Base-by-base conservation (phyloP, 2,888 invertebrate genomes). In the Tetheella fluctuosa region DNA sequence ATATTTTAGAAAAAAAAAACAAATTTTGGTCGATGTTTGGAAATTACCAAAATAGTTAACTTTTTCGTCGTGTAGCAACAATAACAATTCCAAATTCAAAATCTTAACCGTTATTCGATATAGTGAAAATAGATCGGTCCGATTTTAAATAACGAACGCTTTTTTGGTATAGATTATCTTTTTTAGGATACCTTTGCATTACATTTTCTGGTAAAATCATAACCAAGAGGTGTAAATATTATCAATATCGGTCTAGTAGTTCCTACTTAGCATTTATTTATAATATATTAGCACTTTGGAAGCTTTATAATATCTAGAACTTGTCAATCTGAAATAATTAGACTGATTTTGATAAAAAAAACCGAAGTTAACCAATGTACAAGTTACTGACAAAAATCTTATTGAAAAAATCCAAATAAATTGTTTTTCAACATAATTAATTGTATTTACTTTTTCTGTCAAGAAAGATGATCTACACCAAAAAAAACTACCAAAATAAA, bases 11-110 rank as follows among this genome's bases (percentile, higher is more conserved):
- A 53, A 30, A 61, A 59, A n/a, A 59, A 63, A 70, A 69, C 67
- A 71, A 74, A 70, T 68, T 74, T 79, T 79, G 79, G 79, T 81
- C 79, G 73, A 71, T 73, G 71, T 73, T 69, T 64, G 48, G 20
- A 48, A 48, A 48, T 6, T 48, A 48, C 48, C 48, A 48, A 48
- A 48, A 48, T 48, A 48, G 48, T 48, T 10, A 39, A 20, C 10
- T 20, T 48, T 48, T 48, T 48, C n/a, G 10, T 48, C 20, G 48
- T 10, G 48, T 48, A 20, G 48, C 48, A 48, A 48, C 48, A 48
- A 20, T 48, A 48, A 48, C 48, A 48, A 48, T 48, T 48, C 48
- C 48, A 48, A 48, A 48, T 48, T 48, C 17, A 48, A n/a, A 48
- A 48, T 42, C 42, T 42, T 42, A 17, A n/a, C 17, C 48, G 48